Conservation (phyloP, 2,797 vertebrate species). For the Sardinella longiceps region DNA sequence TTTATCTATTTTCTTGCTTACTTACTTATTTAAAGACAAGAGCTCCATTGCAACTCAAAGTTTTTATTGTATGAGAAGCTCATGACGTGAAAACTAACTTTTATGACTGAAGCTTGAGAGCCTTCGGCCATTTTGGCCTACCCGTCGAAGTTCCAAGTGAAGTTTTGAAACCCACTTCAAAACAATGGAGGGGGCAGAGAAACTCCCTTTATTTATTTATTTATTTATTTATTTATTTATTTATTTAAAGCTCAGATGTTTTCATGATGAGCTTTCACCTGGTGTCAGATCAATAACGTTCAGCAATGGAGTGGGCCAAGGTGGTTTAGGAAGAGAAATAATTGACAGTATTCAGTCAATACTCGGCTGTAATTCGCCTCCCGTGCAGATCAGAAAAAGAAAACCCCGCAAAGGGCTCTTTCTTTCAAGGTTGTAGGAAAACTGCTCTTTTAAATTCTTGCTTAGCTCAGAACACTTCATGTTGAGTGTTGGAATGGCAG, state of each 20-base stretch:
- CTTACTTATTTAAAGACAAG: not conserved
- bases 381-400: not conserved
- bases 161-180: not conserved
- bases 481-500: not conserved
- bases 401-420: not conserved
- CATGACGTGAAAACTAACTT: not conserved
- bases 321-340: not conserved
- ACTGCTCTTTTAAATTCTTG: not conserved
- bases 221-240: too few relatives aligned
- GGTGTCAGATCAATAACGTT: not conserved
- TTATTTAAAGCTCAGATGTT: too few relatives aligned
- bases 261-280: not conserved
- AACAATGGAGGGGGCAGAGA: not conserved
- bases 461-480: not conserved
- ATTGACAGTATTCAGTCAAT: not conserved
- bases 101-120: not conserved
- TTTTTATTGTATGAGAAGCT: not conserved
- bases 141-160: not conserved
- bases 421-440: not conserved
- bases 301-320: not conserved
- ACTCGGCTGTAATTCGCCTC: not conserved
- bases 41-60: not conserved
- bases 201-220: not conserved
- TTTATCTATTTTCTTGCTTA: too few relatives aligned
- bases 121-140: not conserved